Conservation (phyloP, 2,797 vertebrate genomes). For the Anguilla marmorata region DNA sequence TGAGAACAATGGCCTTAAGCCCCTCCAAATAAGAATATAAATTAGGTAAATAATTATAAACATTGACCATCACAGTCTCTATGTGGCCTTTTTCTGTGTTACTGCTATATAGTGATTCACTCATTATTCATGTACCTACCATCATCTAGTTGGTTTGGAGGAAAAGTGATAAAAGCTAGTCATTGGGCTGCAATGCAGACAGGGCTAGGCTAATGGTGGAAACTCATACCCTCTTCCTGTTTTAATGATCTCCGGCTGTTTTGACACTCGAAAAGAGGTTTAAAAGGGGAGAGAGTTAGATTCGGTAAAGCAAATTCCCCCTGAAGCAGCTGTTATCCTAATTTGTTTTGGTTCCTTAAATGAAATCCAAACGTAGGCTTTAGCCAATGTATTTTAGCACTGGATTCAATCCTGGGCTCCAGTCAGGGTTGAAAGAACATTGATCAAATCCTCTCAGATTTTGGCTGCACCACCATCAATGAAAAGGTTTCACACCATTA, state of each 20-base stretch:
- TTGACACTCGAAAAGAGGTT: conserved; percentile 44
- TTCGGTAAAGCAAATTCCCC: conserved; percentile 46
- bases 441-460: conserved; percentile 49
- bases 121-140: conserved; percentile 2
- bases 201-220: conserved; percentile 53
- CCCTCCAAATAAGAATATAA: neutral
- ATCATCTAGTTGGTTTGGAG: conserved; percentile 48
- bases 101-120: neutral
- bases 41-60: neutral
- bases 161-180: conserved; percentile 48
- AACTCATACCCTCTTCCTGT: conserved; percentile 51
- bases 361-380: conserved; percentile 56
- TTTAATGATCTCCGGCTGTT: conserved; percentile 56
- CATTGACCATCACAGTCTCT: neutral
- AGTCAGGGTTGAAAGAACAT: conserved; percentile 54
- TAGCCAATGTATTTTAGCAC: conserved; percentile 24
- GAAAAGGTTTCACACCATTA: conserved; percentile 55
- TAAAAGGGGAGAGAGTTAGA: conserved; percentile 18
- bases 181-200: conserved; percentile 48
- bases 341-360: conserved; percentile 61
- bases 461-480: conserved; percentile 47
- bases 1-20: neutral
- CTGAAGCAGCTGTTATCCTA: conserved; percentile 54
- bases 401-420: conserved; percentile 34
- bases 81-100: neutral